Evolutionary conservation across 2,888 invertebrate genomes (phyloP).

Genomic region (Seira sanloemensis): DNA sequence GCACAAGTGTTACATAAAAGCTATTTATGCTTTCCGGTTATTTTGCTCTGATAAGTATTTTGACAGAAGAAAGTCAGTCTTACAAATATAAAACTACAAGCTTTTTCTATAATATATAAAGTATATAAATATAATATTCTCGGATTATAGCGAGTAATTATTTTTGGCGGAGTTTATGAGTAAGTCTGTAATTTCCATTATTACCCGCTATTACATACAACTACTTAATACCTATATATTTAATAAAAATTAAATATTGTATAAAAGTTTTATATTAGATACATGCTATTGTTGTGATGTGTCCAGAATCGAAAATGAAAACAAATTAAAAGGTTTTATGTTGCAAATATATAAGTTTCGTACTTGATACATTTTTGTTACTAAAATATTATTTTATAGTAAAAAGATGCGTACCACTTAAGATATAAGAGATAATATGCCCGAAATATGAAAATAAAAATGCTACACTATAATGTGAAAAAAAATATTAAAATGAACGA

Average conservation of each 20-base stretch:
- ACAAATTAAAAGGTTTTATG: constrained; percentile 10
- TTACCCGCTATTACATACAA: no score
- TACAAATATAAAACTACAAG: not conserved
- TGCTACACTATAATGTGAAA: constrained; percentile 1
- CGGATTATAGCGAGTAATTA: not conserved
- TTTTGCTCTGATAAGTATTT: not conserved
- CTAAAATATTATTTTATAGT: not conserved
- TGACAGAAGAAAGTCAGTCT: not conserved
- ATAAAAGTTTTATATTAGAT: constrained; percentile 21
- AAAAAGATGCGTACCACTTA: not conserved
- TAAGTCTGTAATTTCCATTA: constrained; percentile 57
- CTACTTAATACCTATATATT: no score
- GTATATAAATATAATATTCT: not conserved
- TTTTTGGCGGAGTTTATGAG: not conserved
- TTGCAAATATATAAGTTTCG: not conserved
- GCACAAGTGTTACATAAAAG: not conserved
- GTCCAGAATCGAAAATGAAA: constrained; percentile 59
- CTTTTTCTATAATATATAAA: not conserved
- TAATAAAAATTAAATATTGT: constrained; percentile 8
- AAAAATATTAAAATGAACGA: constrained; percentile 38
- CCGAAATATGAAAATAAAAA: constrained; percentile 27
- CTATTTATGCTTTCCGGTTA: no score
- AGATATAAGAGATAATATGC: not conserved
- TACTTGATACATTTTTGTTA: not conserved
- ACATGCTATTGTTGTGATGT: constrained; percentile 60